These are phyloP conservation scores for Geococcyx californianus DNA, from an alignment of 2,113 vertebrate species.

Conservation along the genomic window DNA sequence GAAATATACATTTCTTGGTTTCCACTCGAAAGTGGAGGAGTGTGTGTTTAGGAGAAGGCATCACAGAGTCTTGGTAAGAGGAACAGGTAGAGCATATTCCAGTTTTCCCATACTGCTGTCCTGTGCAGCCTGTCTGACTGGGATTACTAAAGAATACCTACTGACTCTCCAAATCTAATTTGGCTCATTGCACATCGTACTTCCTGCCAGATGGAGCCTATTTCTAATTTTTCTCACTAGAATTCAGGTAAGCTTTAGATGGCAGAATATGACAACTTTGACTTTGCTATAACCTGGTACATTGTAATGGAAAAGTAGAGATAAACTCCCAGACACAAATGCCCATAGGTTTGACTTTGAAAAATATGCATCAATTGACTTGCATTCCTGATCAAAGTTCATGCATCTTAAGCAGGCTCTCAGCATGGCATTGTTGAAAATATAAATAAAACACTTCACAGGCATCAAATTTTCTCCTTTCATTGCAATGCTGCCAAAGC, in stretches of 20 bases:
- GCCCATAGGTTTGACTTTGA: not conserved
- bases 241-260: slow-evolving; percentile 12
- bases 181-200: not conserved
- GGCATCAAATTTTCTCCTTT: not conserved
- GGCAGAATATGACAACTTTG: slow-evolving; percentile 14
- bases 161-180: not conserved
- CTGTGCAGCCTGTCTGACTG: slow-evolving; percentile 1
- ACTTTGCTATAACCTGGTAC: slow-evolving; percentile 20
- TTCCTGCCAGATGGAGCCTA: slow-evolving; percentile 26
- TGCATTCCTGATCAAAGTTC: not conserved
- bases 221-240: slow-evolving; percentile 22
- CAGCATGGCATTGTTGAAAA: not conserved
- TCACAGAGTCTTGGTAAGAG: slow-evolving; percentile 28
- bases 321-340: not conserved
- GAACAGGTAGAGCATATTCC: not conserved
- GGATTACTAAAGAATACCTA: slow-evolving; percentile 19
- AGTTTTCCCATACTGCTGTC: slow-evolving; percentile 35
- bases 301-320: slow-evolving; percentile 12
- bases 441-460: not conserved
- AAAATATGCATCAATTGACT: not conserved
- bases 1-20: not conserved
- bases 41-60: slow-evolving; percentile 9
- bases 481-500: not conserved
- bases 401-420: not conserved
- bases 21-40: slow-evolving; percentile 1